Conservation (phyloP, 1,140 invertebrate genomes). For the Phortica variegata region DNA sequence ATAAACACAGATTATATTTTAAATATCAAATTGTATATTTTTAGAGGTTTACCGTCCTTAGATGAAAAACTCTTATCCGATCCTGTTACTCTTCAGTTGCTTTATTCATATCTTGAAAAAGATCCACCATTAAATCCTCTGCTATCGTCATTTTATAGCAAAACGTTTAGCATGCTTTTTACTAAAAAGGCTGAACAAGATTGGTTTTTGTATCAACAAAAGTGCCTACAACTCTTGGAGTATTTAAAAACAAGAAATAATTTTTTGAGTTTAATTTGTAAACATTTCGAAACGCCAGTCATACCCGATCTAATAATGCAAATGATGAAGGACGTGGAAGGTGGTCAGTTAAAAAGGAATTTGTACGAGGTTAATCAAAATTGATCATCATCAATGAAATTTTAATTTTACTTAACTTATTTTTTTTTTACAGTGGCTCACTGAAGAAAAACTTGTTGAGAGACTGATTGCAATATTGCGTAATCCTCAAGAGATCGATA, state of each 20-base stretch:
- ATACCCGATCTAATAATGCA: slow-evolving; percentile 92
- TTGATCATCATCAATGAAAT: neutral
- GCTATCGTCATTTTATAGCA: slow-evolving; percentile 93
- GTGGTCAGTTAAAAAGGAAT: slow-evolving; percentile 73
- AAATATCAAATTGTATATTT: neutral
- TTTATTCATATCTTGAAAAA: slow-evolving; percentile 86
- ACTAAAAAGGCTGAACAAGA: slow-evolving; percentile 74
- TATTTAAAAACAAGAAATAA: slow-evolving; percentile 84
- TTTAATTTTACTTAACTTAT: neutral
- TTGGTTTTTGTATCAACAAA: slow-evolving; percentile 89
- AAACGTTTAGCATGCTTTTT: slow-evolving; percentile 85
- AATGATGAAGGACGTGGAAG: slow-evolving; percentile 83
- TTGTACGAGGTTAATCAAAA: slow-evolving; percentile 74
- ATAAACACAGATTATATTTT: slow-evolving; percentile 5
- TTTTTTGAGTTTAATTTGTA: slow-evolving; percentile 81
- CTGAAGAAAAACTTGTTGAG: slow-evolving; percentile 82
- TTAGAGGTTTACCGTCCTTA: slow-evolving; percentile 76
- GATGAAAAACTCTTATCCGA: slow-evolving; percentile 83
- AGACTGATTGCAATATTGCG: slow-evolving; percentile 78
- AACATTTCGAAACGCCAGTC: slow-evolving; percentile 90
- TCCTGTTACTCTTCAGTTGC: slow-evolving; percentile 73
- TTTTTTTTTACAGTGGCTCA: slow-evolving; percentile 76
- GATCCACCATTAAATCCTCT: slow-evolving; percentile 89
- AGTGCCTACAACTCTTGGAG: slow-evolving; percentile 85
- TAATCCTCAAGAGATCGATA: slow-evolving; percentile 70